Base-by-base conservation (phyloP, 2,888 invertebrate species). In the Bombylius discolor region DNA sequence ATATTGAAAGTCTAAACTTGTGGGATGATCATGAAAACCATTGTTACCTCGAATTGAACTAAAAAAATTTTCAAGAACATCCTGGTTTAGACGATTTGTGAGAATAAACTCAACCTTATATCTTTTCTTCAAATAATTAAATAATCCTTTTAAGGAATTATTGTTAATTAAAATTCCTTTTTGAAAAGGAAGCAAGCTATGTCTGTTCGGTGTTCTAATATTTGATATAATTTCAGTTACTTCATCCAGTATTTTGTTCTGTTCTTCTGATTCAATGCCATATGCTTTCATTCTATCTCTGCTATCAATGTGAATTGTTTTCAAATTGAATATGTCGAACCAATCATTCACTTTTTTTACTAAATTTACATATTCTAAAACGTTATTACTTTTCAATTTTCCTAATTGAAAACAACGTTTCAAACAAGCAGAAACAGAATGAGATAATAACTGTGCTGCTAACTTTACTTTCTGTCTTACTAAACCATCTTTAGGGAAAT, bases 371-470 rank as follows among this genome's bases (percentile, higher is more conserved):
- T 60, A 58, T 49, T 64, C 59, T 12, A 51, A 5, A 60, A 60
- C 61, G 56, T 62, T 59, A 42, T 58, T 39, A 31, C 45, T 51
- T 36, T 50, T 49, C 9, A 51, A 14, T 31, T 47, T 48, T n/a
- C 62, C 62, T 44, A 58, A 46, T 5, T 49, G 49, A 23, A 61
- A 59, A 59, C 61, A 58, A 52, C 63, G 31, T 7, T 32, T 53
- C 42, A 65, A 56, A 9, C 60, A 62, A 7, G 23, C 48, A 9
- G 63, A 59, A 46, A 60, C 55, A 9, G 62, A 62, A 45, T 63
- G 60, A 6, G 64, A 61, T 60, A 65, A 64, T 34, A 64, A 44
- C 59, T 64, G 62, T 5, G 62, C 58, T 5, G 63, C 60, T 47
- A 51, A 57, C 42, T 58, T 44, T 14, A 56, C 14, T 49, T 51